Conservation (phyloP, 2,113 vertebrate genomes). For the Genyomyrus donnyi region DNA sequence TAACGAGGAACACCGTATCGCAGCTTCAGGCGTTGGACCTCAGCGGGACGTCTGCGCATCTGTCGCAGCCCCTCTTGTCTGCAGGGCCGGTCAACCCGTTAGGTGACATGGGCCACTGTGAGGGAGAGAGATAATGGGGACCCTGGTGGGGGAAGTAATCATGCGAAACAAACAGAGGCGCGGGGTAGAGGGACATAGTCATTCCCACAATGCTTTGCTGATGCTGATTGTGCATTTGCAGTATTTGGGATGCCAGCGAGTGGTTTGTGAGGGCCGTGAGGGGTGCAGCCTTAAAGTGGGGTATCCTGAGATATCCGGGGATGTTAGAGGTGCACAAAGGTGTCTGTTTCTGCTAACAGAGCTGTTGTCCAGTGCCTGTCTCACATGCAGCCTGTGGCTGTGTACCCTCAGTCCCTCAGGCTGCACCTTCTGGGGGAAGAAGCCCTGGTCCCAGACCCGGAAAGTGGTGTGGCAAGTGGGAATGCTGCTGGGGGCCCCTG, state of each 20-base stretch:
- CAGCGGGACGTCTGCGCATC: not conserved
- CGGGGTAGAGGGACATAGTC: not conserved
- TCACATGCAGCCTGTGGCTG: slow-evolving; percentile 7
- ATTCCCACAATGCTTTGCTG: not conserved
- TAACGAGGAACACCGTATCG: not conserved
- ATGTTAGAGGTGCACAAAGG: not conserved
- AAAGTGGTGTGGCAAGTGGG: slow-evolving; percentile 82
- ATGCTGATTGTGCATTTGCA: not conserved
- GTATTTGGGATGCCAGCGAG: not conserved
- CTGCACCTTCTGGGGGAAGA: slow-evolving; percentile 85
- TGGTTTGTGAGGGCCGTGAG: not conserved
- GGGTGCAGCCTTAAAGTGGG: not conserved
- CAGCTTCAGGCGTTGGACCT: not conserved
- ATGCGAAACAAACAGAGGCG: not conserved
- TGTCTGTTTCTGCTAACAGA: not conserved
- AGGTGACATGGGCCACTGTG: not conserved
- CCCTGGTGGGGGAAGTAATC: not conserved
- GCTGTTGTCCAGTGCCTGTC: not conserved
- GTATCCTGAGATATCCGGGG: not conserved
- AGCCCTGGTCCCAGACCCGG: slow-evolving; percentile 75
- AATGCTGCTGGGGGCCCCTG: slow-evolving; percentile 76
- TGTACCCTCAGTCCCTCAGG: slow-evolving; percentile 68
- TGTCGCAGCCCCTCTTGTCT: not conserved
- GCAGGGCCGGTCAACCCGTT: not conserved
- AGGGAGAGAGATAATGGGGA: not conserved